A percentile compares a stretch with the other conserved stretches of the same genome.
Evolutionary conservation across 2,888 invertebrate species (phyloP).

Genomic region (Philaethria dido): DNA sequence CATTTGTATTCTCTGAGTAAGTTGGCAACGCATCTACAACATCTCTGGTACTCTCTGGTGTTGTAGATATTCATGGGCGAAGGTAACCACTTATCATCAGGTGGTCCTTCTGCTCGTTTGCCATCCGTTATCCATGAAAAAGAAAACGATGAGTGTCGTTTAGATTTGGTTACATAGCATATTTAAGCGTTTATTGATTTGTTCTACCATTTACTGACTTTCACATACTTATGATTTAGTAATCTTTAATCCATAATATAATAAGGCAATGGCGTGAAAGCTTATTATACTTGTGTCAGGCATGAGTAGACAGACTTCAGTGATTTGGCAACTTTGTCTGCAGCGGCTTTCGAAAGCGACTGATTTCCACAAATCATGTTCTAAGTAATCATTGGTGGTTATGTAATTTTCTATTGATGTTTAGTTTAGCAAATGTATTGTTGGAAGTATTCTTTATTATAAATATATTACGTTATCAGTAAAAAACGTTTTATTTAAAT

Average conservation of each 20-base stretch:
- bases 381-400: constrained; percentile 23
- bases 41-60: too few relatives aligned
- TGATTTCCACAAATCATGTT: constrained; percentile 33
- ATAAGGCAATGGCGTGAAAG: constrained; percentile 30
- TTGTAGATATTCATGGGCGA: too few relatives aligned
- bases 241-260: constrained; percentile 12
- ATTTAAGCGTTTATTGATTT: background rate
- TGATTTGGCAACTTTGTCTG: constrained; percentile 37
- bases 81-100: too few relatives aligned
- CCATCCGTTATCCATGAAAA: too few relatives aligned
- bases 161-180: background rate
- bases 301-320: constrained; percentile 30
- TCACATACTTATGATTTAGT: constrained; percentile 10
- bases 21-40: too few relatives aligned
- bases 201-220: background rate
- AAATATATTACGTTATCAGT: background rate
- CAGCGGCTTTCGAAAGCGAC: constrained; percentile 33
- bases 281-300: constrained; percentile 24
- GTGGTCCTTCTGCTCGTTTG: too few relatives aligned
- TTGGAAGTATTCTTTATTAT: background rate
- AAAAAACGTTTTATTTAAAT: background rate
- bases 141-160: background rate
- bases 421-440: constrained; percentile 1
- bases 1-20: too few relatives aligned
- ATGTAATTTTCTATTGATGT: constrained; percentile 7